Evolutionary conservation across 2,797 vertebrate genomes (phyloP).

Genomic region (Enteromius paludinosus): DNA sequence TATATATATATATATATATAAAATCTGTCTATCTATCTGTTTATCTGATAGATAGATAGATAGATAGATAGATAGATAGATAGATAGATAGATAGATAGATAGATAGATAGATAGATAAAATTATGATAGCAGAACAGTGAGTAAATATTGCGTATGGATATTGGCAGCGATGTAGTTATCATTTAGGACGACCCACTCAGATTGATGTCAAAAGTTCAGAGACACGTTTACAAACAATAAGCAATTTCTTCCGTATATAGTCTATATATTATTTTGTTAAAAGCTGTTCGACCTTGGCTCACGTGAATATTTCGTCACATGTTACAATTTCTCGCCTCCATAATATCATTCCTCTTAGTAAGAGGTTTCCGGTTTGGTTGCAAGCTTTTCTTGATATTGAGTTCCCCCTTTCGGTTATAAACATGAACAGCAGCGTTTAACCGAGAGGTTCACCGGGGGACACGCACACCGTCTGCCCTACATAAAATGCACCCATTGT

Average conservation of each 20-base stretch:
- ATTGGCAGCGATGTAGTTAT: background rate
- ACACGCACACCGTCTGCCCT: slow-evolving; percentile 61
- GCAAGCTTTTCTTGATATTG: slow-evolving; percentile 33
- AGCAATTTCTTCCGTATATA: background rate
- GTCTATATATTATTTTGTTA: background rate
- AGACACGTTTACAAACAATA: background rate
- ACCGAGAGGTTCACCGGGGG: slow-evolving; percentile 59
- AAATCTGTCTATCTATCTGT: too few species aligned
- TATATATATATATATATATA: slow-evolving; percentile 47
- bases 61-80: too few species aligned
- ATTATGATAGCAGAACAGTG: background rate
- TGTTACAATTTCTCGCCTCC: slow-evolving; percentile 44
- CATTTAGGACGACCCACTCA: background rate
- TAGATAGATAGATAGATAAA: too few species aligned
- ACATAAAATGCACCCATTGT: slow-evolving; percentile 55
- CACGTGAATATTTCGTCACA: slow-evolving; percentile 38
- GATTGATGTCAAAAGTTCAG: background rate
- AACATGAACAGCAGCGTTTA: slow-evolving; percentile 32
- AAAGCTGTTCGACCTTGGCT: slow-evolving; percentile 30
- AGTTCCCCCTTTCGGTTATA: slow-evolving; percentile 53
- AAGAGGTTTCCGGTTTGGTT: slow-evolving; percentile 46
- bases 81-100: too few species aligned
- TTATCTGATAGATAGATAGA: too few species aligned
- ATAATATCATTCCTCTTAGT: slow-evolving; percentile 39
- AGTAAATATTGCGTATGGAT: background rate